Conservation (phyloP, 2,888 invertebrate species). For the Acanthosepion pharaonis region DNA sequence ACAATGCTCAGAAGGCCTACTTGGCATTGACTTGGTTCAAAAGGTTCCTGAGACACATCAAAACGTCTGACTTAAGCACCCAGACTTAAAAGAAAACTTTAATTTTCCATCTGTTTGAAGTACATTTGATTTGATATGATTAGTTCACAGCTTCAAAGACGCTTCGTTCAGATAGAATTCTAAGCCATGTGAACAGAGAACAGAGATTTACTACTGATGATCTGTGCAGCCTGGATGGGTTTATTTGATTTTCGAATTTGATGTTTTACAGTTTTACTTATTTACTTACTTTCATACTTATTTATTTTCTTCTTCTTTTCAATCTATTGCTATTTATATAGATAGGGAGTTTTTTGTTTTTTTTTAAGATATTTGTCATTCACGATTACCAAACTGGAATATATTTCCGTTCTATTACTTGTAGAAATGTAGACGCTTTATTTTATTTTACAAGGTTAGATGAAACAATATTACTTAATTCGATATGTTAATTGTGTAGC, state of each 20-base stretch:
- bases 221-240: neutral
- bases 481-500: too few relatives aligned
- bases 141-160: constrained; percentile 15
- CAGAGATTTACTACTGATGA: neutral
- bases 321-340: neutral
- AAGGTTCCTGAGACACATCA: neutral
- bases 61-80: neutral
- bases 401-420: neutral
- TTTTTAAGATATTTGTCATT: neutral
- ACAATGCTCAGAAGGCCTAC: neutral
- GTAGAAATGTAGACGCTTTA: neutral
- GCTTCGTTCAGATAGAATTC: neutral
- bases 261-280: too few relatives aligned
- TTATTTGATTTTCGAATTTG: too few relatives aligned
- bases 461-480: too few relatives aligned
- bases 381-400: neutral
- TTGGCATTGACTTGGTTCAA: constrained; percentile 33
- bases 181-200: neutral
- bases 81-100: neutral
- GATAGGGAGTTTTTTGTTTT: neutral
- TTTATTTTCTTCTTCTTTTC: neutral
- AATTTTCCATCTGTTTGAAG: neutral
- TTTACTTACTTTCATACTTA: too few relatives aligned
- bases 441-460: too few relatives aligned
- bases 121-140: neutral